Evolutionary conservation across 2,113 vertebrate genomes (phyloP), one percentile per base, ranked within the genome.

Genomic region (Rousettus leschenaultii): DNA sequence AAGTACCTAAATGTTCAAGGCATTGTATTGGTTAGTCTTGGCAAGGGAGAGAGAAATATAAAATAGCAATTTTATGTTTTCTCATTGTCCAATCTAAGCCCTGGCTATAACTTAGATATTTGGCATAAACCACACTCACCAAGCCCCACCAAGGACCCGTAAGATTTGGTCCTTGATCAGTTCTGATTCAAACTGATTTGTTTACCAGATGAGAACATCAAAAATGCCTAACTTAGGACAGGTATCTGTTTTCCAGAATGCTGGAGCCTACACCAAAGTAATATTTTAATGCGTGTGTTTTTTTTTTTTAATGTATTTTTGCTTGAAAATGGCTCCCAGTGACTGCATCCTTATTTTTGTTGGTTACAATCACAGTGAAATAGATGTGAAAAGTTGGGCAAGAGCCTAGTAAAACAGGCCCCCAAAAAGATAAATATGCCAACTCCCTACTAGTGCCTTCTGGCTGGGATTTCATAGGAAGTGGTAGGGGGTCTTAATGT

Each of bases 31-130:
- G 21, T 74, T 86, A n/a, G 26, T 89, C 40, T 84, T 87, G 70
- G 24, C 18, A 28, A 38, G 51, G 61, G 28, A 70, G 63, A 91
- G 12, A 94, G 45, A 91, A 65, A 63, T 86, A 75, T 22, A 70
- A 82, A 89, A 75, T n/a, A 77, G 78, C 38, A 9, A n/a, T 35
- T 91, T 88, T 84, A 35, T 83, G 51, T 84, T 86, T 96, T 92
- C 30, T 79, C 9, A 45, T 84, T 45, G 77, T 66, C 70, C 19
- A 45, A 22, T 74, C 10, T 19, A 66, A 96, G 30, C 61, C 78
- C 38, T 77, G 55, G 45, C 59, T 92, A 0, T 55, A 26, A 75
- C 35, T 61, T 93, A 68, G 13, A 21, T 63, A 43, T 86, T 74
- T 80, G 26, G 13, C 59, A 75, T 59, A 80, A 82, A 89, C 21